phyloP scores from a whole-genome alignment of 2,888 invertebrate genomes.

The Thumatha senex region DNA sequence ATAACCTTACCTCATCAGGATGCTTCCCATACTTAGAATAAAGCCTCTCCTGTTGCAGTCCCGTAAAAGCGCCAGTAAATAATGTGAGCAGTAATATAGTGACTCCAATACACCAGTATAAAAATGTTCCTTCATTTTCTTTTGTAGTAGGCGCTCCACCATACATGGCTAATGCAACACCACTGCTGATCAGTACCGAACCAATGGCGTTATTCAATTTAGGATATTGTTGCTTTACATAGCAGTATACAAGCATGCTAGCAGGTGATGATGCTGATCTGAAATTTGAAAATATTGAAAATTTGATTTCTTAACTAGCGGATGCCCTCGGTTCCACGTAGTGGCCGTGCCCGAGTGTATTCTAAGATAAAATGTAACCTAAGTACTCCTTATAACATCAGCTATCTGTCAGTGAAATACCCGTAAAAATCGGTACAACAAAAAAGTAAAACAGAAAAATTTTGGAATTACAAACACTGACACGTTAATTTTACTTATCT shows the following conservation, averaged over 20 bases:
- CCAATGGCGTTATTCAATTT: constrained; percentile 61
- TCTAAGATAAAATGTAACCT: too few species aligned
- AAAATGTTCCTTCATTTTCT: constrained; percentile 56
- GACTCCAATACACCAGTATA: constrained; percentile 72
- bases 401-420: too few species aligned
- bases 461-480: too few species aligned
- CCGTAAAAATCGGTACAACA: too few species aligned
- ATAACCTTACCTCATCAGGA: constrained; percentile 62
- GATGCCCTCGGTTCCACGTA: background rate
- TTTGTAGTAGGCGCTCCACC: constrained; percentile 65
- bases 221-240: constrained; percentile 58
- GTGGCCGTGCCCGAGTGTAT: background rate
- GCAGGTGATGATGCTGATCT: constrained; percentile 76
- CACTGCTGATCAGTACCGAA: constrained; percentile 65
- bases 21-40: constrained; percentile 74
- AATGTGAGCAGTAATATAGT: constrained; percentile 59
- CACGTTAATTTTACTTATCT: too few species aligned
- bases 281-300: constrained; percentile 15
- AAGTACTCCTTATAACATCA: too few species aligned
- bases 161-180: constrained; percentile 69
- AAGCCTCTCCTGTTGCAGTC: constrained; percentile 71
- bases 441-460: too few species aligned
- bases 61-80: constrained; percentile 70
- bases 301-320: background rate
- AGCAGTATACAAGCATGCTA: constrained; percentile 73